phyloP scores from a whole-genome alignment of 2,888 invertebrate genomes.

The Tyria jacobaeae region DNA sequence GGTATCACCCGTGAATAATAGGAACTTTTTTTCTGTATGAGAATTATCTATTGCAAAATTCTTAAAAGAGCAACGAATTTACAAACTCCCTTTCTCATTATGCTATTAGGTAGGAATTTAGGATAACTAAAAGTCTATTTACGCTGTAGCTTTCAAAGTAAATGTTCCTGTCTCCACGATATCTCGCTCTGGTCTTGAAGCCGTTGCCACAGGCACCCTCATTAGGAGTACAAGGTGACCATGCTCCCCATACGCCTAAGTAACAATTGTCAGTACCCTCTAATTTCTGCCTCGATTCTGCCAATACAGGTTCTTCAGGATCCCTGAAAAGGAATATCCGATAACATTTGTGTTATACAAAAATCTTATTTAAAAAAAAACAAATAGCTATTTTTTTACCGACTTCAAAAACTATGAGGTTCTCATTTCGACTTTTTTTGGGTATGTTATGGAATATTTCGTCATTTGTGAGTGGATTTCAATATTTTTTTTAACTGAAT shows the following conservation, averaged over 20 bases:
- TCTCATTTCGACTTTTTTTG: neutral
- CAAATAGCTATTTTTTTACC: too few species aligned
- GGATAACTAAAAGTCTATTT: neutral
- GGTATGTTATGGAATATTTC: too few species aligned
- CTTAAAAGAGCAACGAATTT: too few species aligned
- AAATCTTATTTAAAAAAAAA: too few species aligned
- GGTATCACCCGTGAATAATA: too few species aligned
- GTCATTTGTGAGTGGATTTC: too few species aligned
- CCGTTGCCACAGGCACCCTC: conserved; percentile 67
- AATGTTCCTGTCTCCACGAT: conserved; percentile 16
- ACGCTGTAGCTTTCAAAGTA: conserved; percentile 19
- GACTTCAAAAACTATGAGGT: neutral
- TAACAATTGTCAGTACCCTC: conserved; percentile 37
- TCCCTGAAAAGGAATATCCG: conserved; percentile 45
- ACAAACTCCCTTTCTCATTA: too few species aligned
- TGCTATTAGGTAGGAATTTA: too few species aligned
- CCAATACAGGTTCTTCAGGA: conserved; percentile 55
- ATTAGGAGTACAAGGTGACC: conserved; percentile 65
- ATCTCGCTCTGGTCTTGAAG: conserved; percentile 51
- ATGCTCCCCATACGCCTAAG: conserved; percentile 65
- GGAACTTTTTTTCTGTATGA: too few species aligned
- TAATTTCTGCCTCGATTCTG: conserved; percentile 51
- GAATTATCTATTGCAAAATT: too few species aligned
- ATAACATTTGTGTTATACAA: neutral
- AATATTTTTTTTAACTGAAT: too few species aligned